These are phyloP conservation scores for Baryphthengus martii DNA, from an alignment of 2,113 vertebrate species.

Conservation along the genomic window DNA sequence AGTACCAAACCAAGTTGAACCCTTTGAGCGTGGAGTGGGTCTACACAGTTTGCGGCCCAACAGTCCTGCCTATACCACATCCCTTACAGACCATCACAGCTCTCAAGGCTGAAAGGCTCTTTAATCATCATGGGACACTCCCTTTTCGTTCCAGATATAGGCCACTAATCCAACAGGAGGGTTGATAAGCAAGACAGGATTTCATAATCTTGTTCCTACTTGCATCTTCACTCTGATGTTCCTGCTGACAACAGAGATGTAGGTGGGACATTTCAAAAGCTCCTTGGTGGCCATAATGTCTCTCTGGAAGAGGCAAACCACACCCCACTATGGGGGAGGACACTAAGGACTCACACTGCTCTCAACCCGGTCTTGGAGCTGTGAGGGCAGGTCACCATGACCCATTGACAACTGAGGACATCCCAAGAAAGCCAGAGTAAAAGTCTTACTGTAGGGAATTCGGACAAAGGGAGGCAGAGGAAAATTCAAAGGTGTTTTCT, in stretches of 20 bases:
- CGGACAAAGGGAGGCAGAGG: background rate
- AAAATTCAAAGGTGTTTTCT: background rate
- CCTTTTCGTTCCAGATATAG: background rate
- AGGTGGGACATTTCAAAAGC: background rate
- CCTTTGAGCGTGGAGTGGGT: fast-evolving
- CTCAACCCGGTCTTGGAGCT: background rate
- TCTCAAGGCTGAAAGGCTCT: background rate
- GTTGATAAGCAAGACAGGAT: background rate
- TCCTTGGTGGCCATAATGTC: background rate
- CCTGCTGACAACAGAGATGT: background rate
- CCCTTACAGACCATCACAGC: background rate
- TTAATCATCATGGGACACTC: background rate
- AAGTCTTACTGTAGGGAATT: background rate
- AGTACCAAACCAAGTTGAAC: background rate
- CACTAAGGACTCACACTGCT: background rate
- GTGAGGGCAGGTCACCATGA: background rate
- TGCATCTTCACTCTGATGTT: background rate
- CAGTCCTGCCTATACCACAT: background rate
- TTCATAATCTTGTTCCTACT: background rate
- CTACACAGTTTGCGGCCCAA: background rate
- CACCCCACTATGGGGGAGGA: background rate
- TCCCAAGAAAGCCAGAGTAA: background rate
- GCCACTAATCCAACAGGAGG: background rate
- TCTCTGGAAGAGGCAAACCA: background rate
- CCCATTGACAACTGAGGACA: background rate